Evolutionary conservation across 2,113 vertebrate genomes (phyloP).

Genomic region (Passer montanus): DNA sequence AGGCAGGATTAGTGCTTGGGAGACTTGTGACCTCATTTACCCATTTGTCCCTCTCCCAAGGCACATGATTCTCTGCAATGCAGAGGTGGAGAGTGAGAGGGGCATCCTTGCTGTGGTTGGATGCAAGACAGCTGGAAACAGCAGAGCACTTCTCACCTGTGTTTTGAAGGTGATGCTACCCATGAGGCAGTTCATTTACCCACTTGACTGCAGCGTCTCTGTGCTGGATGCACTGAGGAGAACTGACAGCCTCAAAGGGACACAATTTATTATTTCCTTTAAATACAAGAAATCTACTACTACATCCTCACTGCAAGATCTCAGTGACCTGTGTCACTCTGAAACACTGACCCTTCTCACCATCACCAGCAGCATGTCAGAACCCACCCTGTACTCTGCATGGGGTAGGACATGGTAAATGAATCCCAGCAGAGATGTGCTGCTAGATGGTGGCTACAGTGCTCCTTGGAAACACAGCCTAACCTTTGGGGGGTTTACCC

Average conservation of each 20-base stretch:
- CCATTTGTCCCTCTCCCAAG: not conserved
- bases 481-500: not conserved
- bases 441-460: not conserved
- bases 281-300: not conserved
- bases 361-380: rapidly evolving
- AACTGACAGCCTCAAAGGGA: not conserved
- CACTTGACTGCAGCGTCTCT: not conserved
- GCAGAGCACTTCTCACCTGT: not conserved
- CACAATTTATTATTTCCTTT: not conserved
- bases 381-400: not conserved
- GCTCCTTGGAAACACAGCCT: not conserved
- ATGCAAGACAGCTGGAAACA: not conserved
- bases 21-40: not conserved
- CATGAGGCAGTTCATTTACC: not conserved
- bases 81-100: not conserved
- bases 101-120: rapidly evolving
- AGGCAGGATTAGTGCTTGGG: not conserved
- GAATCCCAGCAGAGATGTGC: not conserved
- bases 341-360: not conserved
- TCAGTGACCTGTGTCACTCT: not conserved
- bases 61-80: not conserved
- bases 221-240: not conserved
- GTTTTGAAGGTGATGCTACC: not conserved
- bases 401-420: not conserved
- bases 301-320: not conserved